Conservation (phyloP, 1,140 invertebrate genomes). For the Zaprionus ghesquierei region DNA sequence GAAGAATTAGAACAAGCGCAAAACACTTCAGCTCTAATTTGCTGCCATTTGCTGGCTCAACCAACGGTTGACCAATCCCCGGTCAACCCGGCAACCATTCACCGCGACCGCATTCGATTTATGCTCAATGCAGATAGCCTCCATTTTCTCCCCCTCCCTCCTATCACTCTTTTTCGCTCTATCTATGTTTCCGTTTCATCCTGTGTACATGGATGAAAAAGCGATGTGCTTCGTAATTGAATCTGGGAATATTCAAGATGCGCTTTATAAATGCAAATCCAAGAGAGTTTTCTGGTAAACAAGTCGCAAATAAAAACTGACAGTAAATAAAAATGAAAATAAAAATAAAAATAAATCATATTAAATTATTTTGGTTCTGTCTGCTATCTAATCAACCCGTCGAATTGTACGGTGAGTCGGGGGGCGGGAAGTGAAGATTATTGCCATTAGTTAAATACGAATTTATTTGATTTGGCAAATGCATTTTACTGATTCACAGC, state of each 20-base stretch:
- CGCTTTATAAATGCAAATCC: not conserved
- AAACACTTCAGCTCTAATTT: constrained; percentile 68
- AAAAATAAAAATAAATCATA: not conserved
- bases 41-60: constrained; percentile 72
- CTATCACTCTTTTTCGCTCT: not conserved
- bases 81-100: constrained; percentile 40
- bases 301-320: not conserved
- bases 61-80: constrained; percentile 46
- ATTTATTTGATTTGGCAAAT: not conserved
- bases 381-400: not conserved
- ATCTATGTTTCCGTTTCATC: not conserved
- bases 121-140: constrained; percentile 56
- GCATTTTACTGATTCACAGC: not conserved
- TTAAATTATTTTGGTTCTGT: not conserved
- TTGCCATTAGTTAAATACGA: not conserved
- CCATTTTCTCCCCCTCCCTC: not conserved
- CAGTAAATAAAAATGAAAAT: not conserved
- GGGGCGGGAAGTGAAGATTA: no score
- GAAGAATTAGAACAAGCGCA: constrained; percentile 75
- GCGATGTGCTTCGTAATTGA: not conserved
- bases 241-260: not conserved
- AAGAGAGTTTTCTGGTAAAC: not conserved
- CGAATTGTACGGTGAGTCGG: not conserved
- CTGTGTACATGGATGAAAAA: not conserved
- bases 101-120: constrained; percentile 61